Conservation (phyloP, 2,113 vertebrate species). For the Corydoras sp. region DNA sequence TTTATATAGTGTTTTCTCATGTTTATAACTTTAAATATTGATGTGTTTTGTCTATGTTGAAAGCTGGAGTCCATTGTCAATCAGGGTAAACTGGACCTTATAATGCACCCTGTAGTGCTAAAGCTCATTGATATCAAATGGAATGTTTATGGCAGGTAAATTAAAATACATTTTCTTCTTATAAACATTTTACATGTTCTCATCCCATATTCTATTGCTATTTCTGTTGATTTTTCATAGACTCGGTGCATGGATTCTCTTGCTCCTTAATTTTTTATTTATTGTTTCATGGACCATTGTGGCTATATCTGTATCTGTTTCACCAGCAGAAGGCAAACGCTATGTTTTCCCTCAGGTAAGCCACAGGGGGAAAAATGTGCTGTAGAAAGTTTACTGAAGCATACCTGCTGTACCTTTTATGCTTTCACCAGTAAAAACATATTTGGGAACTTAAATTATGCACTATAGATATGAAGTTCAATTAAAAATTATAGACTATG, state of each 20-base stretch:
- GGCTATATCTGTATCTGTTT: slow-evolving; percentile 56
- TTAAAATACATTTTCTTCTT: neutral
- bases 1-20: neutral
- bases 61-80: slow-evolving; percentile 62
- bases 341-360: slow-evolving; percentile 57
- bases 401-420: too few species aligned
- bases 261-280: slow-evolving; percentile 61
- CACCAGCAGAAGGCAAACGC: slow-evolving; percentile 41
- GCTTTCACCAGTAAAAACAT: too few species aligned
- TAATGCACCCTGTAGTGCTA: slow-evolving; percentile 64
- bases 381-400: too few species aligned
- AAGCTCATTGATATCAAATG: slow-evolving; percentile 66
- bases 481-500: neutral
- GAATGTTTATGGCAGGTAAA: slow-evolving; percentile 63
- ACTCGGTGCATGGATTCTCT: slow-evolving; percentile 60
- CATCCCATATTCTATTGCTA: neutral
- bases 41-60: slow-evolving; percentile 8
- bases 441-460: too few species aligned
- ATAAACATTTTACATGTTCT: neutral
- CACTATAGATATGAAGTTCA: too few species aligned
- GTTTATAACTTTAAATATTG: neutral
- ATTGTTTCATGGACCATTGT: slow-evolving; percentile 64
- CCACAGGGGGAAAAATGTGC: neutral
- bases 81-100: slow-evolving; percentile 57
- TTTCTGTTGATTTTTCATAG: slow-evolving; percentile 34